Base-by-base conservation (phyloP, 2,888 invertebrate genomes). In the Scaptomyza reducta region DNA sequence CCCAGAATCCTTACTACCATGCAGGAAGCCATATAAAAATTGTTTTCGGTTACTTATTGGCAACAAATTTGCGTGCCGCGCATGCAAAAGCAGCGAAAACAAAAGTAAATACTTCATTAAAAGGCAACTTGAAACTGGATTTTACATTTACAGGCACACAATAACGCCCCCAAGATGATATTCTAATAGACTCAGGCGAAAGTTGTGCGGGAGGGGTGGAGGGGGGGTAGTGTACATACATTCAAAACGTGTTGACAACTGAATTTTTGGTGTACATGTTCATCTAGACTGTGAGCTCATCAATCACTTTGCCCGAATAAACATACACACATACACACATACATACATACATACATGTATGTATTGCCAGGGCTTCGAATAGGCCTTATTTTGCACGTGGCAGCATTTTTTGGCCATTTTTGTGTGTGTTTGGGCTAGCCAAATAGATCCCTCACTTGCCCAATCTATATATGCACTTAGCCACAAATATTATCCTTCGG, bases 1-100 rank as follows among this genome's bases (percentile, higher is more conserved):
- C 31, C 3, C 7, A 6, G 6, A 6, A 27, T 7, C 22, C 22
- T 22, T 22, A 27, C 27, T 9, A 10, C 31, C 31, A 31, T 31
- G 2, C 31, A 9, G 31, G 6, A 6, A 6, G 31, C 10, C 64
- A 70, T 83, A 81, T 79, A 81, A 87, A 82, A 80, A 82, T 82
- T 82, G 82, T 82, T 87, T 86, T 82, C 81, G 81, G 72, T 69
- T 80, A 81, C 87, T 80, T 87, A 82, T 87, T 82, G 82, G 82
- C 78, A 84, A 86, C 87, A 82, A 87, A 82, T 87, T 82, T 82
- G 78, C 87, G 82, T 82, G 82, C 72, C 62, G 62, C 72, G 82
- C 81, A 82, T 82, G 65, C 81, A 64, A 58, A 81, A 70, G 46
- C 41, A 55, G 50, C 33, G 18, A 14, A 5, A 45, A 16, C 41